Conservation (phyloP, 2,797 vertebrate species). For the Enteromius mattozi region DNA sequence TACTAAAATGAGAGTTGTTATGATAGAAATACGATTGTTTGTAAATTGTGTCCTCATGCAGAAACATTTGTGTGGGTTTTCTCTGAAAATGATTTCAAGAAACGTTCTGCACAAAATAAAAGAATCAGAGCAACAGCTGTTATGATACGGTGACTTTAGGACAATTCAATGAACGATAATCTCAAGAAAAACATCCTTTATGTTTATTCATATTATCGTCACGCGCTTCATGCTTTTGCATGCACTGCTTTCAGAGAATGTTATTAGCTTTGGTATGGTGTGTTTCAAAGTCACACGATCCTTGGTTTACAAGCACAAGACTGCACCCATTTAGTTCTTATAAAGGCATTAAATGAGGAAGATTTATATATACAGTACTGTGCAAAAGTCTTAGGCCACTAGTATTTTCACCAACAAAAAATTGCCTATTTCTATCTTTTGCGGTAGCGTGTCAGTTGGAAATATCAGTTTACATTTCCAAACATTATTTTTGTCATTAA, state of each 20-base stretch:
- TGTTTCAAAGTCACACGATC: not conserved
- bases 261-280: conserved; percentile 9
- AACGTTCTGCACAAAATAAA: not conserved
- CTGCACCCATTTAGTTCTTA: not conserved
- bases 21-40: not conserved
- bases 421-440: too few species aligned
- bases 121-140: not conserved
- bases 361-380: not conserved
- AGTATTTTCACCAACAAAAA: too few species aligned
- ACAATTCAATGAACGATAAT: not conserved
- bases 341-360: not conserved
- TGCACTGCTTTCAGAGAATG: conserved; percentile 3
- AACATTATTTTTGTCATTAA: too few species aligned
- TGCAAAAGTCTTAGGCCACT: too few species aligned
- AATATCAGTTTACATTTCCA: too few species aligned
- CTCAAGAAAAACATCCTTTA: not conserved
- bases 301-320: not conserved
- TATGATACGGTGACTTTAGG: not conserved
- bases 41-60: not conserved
- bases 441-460: too few species aligned
- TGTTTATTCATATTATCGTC: not conserved
- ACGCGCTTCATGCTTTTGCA: not conserved
- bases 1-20: not conserved
- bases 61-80: not conserved
- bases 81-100: not conserved